These are phyloP conservation scores for Eretmocerus hayati DNA, from an alignment of 2,888 invertebrate genomes.

Conservation along the genomic window DNA sequence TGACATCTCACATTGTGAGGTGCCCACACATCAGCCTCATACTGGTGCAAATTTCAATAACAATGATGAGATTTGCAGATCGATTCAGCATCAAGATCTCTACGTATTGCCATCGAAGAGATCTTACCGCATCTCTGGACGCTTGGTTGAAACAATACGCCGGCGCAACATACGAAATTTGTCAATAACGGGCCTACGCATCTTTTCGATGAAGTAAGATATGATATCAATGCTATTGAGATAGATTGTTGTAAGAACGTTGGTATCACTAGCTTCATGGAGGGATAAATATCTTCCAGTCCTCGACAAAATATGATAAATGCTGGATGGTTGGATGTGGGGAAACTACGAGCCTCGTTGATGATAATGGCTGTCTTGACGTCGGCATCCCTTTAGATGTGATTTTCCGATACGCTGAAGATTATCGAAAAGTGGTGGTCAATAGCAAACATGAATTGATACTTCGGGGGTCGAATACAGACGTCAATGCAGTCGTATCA, in stretches of 20 bases:
- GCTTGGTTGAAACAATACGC: background rate
- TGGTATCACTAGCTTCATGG: conserved; percentile 36
- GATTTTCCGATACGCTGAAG: conserved; percentile 2
- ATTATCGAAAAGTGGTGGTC: conserved; percentile 5
- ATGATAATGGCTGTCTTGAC: background rate
- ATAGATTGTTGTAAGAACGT: conserved; percentile 35
- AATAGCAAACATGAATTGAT: conserved; percentile 12
- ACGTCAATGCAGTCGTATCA: background rate
- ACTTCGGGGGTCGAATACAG: background rate
- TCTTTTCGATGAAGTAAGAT: conserved; percentile 37
- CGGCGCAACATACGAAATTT: background rate
- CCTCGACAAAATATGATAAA: background rate
- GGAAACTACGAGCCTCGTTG: background rate
- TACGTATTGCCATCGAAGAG: conserved; percentile 16
- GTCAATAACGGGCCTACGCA: conserved; percentile 28
- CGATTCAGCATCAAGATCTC: conserved; percentile 12
- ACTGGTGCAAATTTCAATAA: conserved; percentile 12
- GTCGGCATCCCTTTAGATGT: background rate
- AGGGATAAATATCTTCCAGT: conserved; percentile 37
- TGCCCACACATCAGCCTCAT: too few species aligned
- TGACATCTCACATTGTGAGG: too few species aligned
- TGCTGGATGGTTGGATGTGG: background rate
- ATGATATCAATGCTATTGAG: conserved; percentile 36
- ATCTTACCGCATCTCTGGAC: conserved; percentile 5
- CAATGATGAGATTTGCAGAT: conserved; percentile 20